A percentile compares a stretch with the other conserved stretches of the same genome.
These are phyloP conservation scores for Thermophis baileyi DNA, from an alignment of 2,113 vertebrate species.

Conservation along the genomic window DNA sequence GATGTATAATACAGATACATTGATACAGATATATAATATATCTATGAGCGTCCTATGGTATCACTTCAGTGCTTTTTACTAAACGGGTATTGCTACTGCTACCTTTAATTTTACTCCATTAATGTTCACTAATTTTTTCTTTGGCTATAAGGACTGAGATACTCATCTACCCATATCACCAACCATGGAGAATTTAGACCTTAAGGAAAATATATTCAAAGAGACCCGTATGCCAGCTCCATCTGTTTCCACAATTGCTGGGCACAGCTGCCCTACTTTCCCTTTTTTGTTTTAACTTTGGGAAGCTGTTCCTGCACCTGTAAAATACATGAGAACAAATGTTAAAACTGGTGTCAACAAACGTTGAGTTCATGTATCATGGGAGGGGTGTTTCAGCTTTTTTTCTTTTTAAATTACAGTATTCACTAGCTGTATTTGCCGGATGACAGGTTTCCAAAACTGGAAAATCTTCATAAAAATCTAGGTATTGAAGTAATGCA, in stretches of 20 bases:
- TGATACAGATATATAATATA: not conserved
- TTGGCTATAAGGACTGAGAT: slow-evolving; percentile 1
- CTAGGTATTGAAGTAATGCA: not conserved
- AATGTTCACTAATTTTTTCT: not conserved
- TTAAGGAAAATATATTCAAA: not conserved
- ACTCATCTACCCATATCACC: not conserved
- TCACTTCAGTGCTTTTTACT: not conserved
- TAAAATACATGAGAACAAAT: not conserved
- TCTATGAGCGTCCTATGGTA: not conserved
- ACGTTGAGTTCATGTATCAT: not conserved
- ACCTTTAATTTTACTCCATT: not conserved
- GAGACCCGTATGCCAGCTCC: not conserved
- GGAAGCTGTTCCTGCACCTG: not conserved
- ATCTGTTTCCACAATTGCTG: not conserved
- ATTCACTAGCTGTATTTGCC: not conserved
- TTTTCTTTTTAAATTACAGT: not conserved
- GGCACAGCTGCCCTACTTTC: not conserved
- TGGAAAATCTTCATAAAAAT: not conserved
- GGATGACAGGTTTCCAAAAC: not conserved
- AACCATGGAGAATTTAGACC: not conserved
- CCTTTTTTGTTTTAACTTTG: not conserved
- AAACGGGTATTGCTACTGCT: not conserved
- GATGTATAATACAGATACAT: no score
- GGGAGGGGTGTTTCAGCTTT: not conserved
- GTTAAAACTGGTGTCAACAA: not conserved